Conservation (phyloP, 2,888 invertebrate species). For the Neoaliturus tenellus region DNA sequence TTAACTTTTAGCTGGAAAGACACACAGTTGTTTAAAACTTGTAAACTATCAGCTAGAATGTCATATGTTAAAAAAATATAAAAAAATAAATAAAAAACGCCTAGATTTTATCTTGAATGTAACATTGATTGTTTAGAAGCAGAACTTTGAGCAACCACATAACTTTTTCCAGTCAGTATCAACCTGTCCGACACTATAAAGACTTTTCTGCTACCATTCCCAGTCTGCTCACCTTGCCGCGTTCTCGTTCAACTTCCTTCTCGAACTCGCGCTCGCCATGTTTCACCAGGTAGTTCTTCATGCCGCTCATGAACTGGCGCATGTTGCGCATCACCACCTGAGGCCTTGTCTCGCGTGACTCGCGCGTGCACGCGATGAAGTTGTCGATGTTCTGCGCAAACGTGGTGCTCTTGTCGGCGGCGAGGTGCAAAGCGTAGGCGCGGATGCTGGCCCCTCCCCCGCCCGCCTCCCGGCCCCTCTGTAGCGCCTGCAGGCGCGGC, state of each 20-base stretch:
- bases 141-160: too few species aligned
- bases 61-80: too few species aligned
- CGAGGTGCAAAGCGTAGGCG: conserved; percentile 87
- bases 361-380: conserved; percentile 94
- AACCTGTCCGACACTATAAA: too few species aligned
- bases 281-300: conserved; percentile 98
- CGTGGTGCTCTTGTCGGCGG: conserved; percentile 90
- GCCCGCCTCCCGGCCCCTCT: conserved; percentile 77
- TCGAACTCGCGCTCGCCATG: conserved; percentile 96
- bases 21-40: too few species aligned
- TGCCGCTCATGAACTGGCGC: conserved; percentile 98
- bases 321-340: conserved; percentile 93
- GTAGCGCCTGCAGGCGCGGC: conserved; percentile 82
- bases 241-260: conserved; percentile 91
- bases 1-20: too few species aligned
- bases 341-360: conserved; percentile 92
- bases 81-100: too few species aligned
- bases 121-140: too few species aligned
- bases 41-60: too few species aligned
- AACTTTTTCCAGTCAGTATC: too few species aligned
- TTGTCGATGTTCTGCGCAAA: conserved; percentile 96
- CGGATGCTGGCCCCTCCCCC: conserved; percentile 84
- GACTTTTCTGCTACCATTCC: too few species aligned
- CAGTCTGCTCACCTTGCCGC: conserved; percentile 81
- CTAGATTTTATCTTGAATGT: too few species aligned